These are phyloP conservation scores for Archips crataeganus DNA, from an alignment of 2,888 invertebrate genomes.

Conservation along the genomic window DNA sequence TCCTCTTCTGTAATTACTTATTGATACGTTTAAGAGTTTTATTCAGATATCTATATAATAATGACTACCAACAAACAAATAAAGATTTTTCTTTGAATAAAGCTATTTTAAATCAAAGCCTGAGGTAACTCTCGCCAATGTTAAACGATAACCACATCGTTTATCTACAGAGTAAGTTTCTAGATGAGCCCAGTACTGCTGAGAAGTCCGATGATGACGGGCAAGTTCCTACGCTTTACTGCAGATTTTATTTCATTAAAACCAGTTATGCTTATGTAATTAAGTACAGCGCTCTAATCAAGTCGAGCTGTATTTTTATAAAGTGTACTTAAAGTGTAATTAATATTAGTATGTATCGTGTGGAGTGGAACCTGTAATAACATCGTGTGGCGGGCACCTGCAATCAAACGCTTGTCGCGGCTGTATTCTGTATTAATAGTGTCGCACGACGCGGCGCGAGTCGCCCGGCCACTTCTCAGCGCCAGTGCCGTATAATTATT, in stretches of 20 bases:
- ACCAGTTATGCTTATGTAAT: conserved; percentile 43
- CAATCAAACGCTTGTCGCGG: conserved; percentile 74
- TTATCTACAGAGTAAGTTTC: neutral
- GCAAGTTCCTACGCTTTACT: conserved; percentile 39
- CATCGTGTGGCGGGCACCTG: conserved; percentile 56
- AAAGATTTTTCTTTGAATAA: too few species aligned
- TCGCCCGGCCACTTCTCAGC: conserved; percentile 56
- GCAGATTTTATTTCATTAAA: conserved; percentile 40
- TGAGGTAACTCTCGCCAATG: too few species aligned
- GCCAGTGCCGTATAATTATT: conserved; percentile 71
- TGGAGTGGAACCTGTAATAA: conserved; percentile 40
- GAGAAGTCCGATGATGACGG: conserved; percentile 27
- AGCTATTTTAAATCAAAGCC: too few species aligned
- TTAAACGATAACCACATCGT: neutral
- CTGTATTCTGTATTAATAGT: conserved; percentile 68
- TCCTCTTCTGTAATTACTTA: neutral
- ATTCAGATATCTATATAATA: neutral
- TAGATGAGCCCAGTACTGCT: neutral
- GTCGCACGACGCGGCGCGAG: conserved; percentile 63
- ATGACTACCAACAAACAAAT: neutral
- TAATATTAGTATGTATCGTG: conserved; percentile 43
- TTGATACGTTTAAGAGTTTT: neutral
- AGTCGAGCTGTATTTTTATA: conserved; percentile 38
- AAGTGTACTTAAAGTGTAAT: conserved; percentile 41
- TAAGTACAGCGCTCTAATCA: conserved; percentile 43